Conservation (phyloP, 2,113 vertebrate genomes). For the Hemicordylus capensis region DNA sequence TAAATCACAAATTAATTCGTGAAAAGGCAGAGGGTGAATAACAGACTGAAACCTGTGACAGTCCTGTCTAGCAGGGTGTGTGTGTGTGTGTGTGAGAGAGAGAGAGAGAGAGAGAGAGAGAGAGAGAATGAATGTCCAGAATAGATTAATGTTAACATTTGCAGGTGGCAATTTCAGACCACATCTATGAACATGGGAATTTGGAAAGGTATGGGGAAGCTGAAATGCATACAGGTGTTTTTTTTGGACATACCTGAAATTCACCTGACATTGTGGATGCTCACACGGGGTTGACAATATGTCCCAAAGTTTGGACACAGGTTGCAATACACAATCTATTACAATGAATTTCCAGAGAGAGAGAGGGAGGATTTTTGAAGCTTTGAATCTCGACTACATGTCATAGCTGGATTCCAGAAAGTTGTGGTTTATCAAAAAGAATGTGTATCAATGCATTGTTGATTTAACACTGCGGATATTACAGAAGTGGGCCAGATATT, state of each 20-base stretch:
- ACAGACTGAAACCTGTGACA: neutral
- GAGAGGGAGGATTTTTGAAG: too few species aligned
- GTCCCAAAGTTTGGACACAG: too few species aligned
- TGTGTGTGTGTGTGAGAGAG: neutral
- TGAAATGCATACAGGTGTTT: too few species aligned
- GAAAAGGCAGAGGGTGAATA: too few species aligned
- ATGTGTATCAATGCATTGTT: too few species aligned
- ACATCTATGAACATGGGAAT: neutral
- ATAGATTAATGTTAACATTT: neutral
- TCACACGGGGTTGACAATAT: neutral
- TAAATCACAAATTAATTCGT: neutral
- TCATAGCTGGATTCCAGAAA: too few species aligned
- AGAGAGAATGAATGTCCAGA: neutral
- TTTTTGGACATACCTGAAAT: neutral
- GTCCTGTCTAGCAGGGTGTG: neutral
- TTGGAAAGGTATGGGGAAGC: too few species aligned
- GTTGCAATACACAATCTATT: neutral
- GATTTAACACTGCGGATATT: neutral
- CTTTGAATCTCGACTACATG: too few species aligned
- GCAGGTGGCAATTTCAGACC: neutral
- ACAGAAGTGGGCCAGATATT: too few species aligned
- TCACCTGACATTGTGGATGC: too few species aligned
- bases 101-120: too few species aligned
- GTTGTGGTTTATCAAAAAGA: too few species aligned
- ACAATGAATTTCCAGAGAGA: neutral